Evolutionary conservation across 35 echinoderm and acorn worm species (phyloP).

Genomic region (Chiridota heheva): DNA sequence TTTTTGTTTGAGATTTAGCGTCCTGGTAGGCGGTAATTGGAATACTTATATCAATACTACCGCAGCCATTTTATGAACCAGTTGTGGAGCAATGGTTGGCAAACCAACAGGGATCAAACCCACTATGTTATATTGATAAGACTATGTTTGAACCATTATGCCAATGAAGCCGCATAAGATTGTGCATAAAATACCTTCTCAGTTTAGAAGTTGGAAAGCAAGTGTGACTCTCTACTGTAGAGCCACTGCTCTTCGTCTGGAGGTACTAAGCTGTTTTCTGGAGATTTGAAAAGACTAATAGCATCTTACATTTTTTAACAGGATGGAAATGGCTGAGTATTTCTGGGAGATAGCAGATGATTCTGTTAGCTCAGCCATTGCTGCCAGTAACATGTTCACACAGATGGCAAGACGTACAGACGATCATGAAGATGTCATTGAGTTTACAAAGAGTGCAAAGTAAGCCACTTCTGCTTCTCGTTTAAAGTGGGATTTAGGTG

Average conservation of each 20-base stretch:
- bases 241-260: neutral
- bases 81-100: neutral
- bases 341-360: slow-evolving; percentile 74
- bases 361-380: slow-evolving; percentile 57
- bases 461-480: no score
- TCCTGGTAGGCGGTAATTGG: neutral
- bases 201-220: neutral
- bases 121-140: no score
- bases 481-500: no score
- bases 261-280: no score
- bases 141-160: no score
- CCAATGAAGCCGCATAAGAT: neutral
- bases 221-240: neutral
- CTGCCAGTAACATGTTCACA: slow-evolving; percentile 57
- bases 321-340: slow-evolving; percentile 77
- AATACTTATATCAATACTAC: neutral
- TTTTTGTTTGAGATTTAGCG: neutral
- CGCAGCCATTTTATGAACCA: neutral
- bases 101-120: neutral
- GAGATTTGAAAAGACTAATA: neutral
- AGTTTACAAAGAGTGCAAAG: no score
- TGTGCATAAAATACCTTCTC: neutral
- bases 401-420: slow-evolving; percentile 42
- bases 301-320: slow-evolving; percentile 10
- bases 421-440: slow-evolving; percentile 40